Conservation (phyloP, 1,140 invertebrate genomes). For the Bombus sylvicola region DNA sequence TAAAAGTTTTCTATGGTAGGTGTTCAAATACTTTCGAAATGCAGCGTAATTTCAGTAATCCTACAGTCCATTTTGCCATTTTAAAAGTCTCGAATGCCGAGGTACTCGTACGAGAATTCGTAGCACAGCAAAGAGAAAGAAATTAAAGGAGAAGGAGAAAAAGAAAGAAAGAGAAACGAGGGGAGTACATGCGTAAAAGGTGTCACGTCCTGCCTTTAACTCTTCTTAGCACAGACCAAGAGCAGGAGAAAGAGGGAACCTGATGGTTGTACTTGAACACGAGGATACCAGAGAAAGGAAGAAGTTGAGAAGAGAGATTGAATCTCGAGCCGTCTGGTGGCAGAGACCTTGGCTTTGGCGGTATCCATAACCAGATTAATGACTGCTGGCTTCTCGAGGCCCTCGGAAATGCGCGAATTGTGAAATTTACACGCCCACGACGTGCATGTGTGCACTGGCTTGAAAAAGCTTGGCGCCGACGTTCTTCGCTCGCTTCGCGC, state of each 20-base stretch:
- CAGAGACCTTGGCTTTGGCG: conserved; percentile 71
- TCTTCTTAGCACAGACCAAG: conserved; percentile 36
- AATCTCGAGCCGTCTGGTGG: conserved; percentile 45
- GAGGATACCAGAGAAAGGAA: background rate
- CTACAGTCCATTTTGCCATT: too few species aligned
- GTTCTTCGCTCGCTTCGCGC: background rate
- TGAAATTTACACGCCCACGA: conserved; percentile 20
- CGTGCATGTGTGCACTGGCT: background rate
- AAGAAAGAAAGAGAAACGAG: background rate
- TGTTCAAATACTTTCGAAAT: too few species aligned
- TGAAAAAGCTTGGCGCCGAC: background rate
- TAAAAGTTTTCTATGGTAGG: too few species aligned
- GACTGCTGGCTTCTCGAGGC: conserved; percentile 26
- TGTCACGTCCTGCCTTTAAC: conserved; percentile 52
- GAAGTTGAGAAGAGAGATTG: conserved; percentile 2
- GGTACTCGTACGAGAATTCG: too few species aligned
- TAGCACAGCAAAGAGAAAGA: too few species aligned
- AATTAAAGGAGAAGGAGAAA: background rate
- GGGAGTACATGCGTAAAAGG: background rate
- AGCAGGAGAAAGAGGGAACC: background rate
- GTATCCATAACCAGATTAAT: conserved; percentile 69
- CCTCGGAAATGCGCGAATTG: conserved; percentile 34
- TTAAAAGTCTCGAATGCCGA: too few species aligned
- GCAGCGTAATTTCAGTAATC: too few species aligned
- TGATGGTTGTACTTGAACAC: conserved; percentile 7